Conservation (phyloP, 92 coral and sea anemone species). For the Blastomussa wellsi region DNA sequence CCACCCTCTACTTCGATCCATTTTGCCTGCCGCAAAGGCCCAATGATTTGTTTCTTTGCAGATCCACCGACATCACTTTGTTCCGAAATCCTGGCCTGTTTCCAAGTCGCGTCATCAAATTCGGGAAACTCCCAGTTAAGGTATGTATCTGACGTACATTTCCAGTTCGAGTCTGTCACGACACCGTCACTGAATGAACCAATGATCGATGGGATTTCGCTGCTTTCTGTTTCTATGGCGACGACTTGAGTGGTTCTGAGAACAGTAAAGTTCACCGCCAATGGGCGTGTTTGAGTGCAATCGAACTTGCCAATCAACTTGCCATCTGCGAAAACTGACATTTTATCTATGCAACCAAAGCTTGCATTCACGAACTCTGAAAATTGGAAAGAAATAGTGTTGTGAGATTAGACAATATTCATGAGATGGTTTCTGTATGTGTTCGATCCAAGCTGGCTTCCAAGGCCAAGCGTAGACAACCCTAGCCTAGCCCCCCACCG, state of each 20-base stretch:
- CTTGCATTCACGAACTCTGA: slow-evolving; percentile 13
- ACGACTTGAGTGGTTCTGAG: not conserved
- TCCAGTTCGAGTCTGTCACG: slow-evolving; percentile 31
- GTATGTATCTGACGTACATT: not conserved
- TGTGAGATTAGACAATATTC: not conserved
- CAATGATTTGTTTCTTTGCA: not conserved
- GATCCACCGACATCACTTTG: not conserved
- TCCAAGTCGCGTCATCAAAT: slow-evolving; percentile 8
- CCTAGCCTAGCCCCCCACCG: no score
- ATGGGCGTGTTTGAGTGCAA: not conserved
- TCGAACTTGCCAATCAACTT: not conserved
- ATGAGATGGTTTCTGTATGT: not conserved
- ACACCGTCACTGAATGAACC: slow-evolving; percentile 34
- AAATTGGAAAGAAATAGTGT: not conserved
- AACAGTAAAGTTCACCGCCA: not conserved
- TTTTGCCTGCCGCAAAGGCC: not conserved
- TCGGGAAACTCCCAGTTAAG: not conserved
- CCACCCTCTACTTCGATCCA: slow-evolving; percentile 10
- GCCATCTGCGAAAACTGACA: slow-evolving; percentile 31
- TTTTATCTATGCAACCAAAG: slow-evolving; percentile 3
- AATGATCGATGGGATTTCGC: not conserved
- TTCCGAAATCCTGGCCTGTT: not conserved
- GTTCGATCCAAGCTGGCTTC: not conserved
- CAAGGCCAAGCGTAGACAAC: not conserved
- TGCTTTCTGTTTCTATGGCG: slow-evolving; percentile 9